Evolutionary conservation across 2,113 vertebrate genomes (phyloP).

Genomic region (Sigmodon hispidus): DNA sequence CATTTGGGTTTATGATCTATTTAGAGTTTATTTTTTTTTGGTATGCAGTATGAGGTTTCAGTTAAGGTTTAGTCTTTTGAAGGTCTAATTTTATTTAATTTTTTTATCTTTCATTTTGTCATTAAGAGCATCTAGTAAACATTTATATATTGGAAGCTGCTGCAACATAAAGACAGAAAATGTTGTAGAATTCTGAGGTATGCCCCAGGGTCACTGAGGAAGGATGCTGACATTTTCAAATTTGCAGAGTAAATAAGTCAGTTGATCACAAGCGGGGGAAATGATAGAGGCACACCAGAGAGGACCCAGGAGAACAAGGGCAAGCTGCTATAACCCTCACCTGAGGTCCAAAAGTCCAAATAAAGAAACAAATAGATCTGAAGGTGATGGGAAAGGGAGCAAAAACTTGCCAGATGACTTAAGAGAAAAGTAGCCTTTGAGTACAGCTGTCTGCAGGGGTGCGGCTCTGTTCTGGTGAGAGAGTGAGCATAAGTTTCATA

Average conservation of each 20-base stretch:
- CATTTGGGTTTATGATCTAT: neutral
- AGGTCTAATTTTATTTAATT: neutral
- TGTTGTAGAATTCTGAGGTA: neutral
- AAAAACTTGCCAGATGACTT: neutral
- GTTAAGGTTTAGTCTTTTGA: neutral
- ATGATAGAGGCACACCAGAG: neutral
- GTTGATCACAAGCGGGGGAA: neutral
- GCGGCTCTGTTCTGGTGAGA: no score
- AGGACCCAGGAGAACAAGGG: neutral
- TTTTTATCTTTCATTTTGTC: neutral
- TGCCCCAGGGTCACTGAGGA: neutral
- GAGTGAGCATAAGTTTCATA: neutral
- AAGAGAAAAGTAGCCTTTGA: neutral
- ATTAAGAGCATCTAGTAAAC: neutral
- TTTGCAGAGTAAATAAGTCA: neutral
- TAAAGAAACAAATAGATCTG: neutral
- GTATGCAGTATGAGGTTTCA: neutral
- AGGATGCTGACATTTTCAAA: neutral
- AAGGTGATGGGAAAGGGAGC: neutral
- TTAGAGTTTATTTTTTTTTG: slow-evolving; percentile 13
- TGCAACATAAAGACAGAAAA: neutral
- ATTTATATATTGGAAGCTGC: neutral
- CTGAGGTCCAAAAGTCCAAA: neutral
- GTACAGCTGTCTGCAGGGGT: neutral
- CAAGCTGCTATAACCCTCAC: neutral